Base-by-base conservation (phyloP, 2,888 invertebrate species). In the Zygogramma bicolorata region DNA sequence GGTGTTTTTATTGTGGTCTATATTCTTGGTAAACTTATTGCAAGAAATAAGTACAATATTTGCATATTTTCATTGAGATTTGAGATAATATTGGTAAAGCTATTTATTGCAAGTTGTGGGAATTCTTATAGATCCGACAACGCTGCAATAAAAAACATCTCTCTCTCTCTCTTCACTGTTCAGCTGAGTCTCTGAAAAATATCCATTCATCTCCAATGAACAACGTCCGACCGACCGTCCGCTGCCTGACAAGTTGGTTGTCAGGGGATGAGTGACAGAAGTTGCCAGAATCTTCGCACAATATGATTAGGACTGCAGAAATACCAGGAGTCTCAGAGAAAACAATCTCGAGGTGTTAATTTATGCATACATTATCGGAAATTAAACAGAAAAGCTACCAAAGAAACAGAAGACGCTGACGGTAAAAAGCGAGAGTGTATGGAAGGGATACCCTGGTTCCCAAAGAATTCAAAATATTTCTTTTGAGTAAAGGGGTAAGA, bases 281-380 rank as follows among this genome's bases (percentile, higher is more conserved):
- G 80, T 84, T 84, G 83, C 82, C 81, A 79, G 81, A 79, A 79
- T 79, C 74, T 73, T 70, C 75, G 77, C 72, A 68, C 76, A 74
- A 70, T 57, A 5, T 29, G 73, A 79, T 27, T 76, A 84, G 83
- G 82, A 67, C 15, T 71, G 18, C 81, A 83, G 77, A 61, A 79
- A 53, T n/a, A 1, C 15, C 5, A 8, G 59, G 77, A 77, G 69
- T 63, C 59, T 38, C 34, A 10, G 38, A 68, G 8, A 63, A 73
- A 68, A 58, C 61, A 42, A 63, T 69, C 10, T 31, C 29, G 25
- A 31, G 65, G 69, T 68, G 74, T 76, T 83, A 85, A 85, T 85
- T 85, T 85, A 85, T 85, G 84, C 84, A 85, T 81, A 82, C 84
- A 85, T 85, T 85, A 85, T 85, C 84, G 84, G 82, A 84, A 84